Evolutionary conservation across 2,888 invertebrate species (phyloP).

Genomic region (Embidobia sp.): DNA sequence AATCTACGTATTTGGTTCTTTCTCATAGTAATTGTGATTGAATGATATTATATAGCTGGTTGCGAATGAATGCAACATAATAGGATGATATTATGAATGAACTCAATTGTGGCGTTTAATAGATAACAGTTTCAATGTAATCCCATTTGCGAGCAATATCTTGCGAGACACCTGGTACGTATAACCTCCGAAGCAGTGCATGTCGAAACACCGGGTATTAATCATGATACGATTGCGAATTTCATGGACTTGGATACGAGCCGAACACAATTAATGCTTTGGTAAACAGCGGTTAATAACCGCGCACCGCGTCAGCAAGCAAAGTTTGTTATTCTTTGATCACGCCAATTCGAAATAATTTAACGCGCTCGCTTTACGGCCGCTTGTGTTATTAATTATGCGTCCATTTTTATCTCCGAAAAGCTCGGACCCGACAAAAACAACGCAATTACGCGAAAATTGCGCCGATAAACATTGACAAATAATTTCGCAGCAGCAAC

Average conservation of each 20-base stretch:
- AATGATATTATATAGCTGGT: neutral
- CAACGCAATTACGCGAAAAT: conserved; percentile 22
- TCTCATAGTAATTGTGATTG: too few species aligned
- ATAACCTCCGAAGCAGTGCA: conserved; percentile 34
- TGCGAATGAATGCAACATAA: conserved; percentile 1
- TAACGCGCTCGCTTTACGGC: conserved; percentile 9
- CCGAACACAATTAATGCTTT: conserved; percentile 38
- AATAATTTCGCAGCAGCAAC: conserved; percentile 28
- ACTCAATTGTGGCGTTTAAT: conserved; percentile 12
- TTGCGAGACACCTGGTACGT: conserved; percentile 44
- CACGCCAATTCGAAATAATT: conserved; percentile 23
- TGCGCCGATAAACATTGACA: conserved; percentile 20
- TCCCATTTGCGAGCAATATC: conserved; percentile 36
- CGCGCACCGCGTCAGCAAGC: conserved; percentile 21
- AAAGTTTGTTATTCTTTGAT: conserved; percentile 33
- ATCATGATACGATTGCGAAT: conserved; percentile 46
- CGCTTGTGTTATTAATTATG: conserved; percentile 26
- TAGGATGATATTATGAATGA: conserved; percentile 22
- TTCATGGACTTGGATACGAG: conserved; percentile 25
- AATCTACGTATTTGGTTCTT: neutral
- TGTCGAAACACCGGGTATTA: conserved; percentile 38
- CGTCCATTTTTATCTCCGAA: conserved; percentile 9
- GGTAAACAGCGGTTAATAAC: conserved; percentile 36
- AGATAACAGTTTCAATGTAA: conserved; percentile 30
- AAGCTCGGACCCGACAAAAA: conserved; percentile 4